Evolutionary conservation across 2,888 invertebrate genomes (phyloP).

Genomic region (Cyclophora punctaria): DNA sequence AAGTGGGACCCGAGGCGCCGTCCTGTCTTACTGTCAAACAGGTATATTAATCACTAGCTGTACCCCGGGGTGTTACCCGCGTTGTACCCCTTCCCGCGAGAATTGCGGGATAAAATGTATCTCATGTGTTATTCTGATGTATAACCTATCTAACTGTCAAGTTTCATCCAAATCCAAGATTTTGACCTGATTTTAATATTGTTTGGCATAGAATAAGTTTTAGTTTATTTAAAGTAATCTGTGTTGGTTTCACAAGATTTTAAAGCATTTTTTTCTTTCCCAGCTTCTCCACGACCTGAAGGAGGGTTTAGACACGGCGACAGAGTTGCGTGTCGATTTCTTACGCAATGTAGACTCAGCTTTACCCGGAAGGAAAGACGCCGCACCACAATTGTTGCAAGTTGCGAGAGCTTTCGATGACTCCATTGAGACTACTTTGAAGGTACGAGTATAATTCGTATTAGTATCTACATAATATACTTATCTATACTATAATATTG

Average conservation of each 20-base stretch:
- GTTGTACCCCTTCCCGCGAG: no score
- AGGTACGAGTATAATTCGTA: constrained; percentile 55
- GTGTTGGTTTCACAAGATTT: no score
- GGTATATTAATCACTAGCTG: constrained; percentile 30
- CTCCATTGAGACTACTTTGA: constrained; percentile 83
- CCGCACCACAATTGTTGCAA: constrained; percentile 65
- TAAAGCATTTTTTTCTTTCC: neutral
- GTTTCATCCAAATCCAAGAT: no score
- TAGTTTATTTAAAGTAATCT: no score
- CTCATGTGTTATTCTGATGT: no score
- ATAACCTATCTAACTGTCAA: no score
- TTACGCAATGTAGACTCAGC: constrained; percentile 77
- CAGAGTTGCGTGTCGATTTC: constrained; percentile 86
- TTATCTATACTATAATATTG: no score
- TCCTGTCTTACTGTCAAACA: constrained; percentile 91
- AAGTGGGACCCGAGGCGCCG: constrained; percentile 87
- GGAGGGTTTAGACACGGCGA: constrained; percentile 89
- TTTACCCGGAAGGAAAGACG: constrained; percentile 38
- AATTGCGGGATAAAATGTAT: no score
- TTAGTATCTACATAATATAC: no score
- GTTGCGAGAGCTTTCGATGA: constrained; percentile 83
- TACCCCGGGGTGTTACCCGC: no score
- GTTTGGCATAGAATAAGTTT: no score
- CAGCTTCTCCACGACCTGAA: constrained; percentile 91
- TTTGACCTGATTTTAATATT: no score